Base-by-base conservation (phyloP, 2,113 vertebrate genomes). In the Ancistrus triradiatus region DNA sequence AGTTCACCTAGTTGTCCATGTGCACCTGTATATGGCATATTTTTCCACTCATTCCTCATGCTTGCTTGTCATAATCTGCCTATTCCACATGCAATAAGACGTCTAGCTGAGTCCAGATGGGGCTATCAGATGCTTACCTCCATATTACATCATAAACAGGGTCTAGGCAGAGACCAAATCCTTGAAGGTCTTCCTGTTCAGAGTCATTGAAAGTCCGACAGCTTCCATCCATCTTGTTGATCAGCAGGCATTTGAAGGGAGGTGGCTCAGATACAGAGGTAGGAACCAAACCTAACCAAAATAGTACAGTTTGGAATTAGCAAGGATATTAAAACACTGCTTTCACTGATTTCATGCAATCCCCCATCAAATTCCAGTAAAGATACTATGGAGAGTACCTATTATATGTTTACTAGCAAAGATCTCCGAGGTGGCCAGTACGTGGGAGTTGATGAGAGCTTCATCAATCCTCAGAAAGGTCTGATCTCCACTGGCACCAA, bases 351-450 rank as follows among this genome's bases (percentile, higher is more conserved):
- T 53, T 25, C 6, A 22, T 7, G 11, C 6, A 56, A 4, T 35
- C 1, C 3, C 14, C 21, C 1, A 2, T 22, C 19, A 47, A 55
- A 37, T 24, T 18, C 15, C 10, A 25, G 8, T 1, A 55, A 24
- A 10, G 7, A 42, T 6, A 25, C 28, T 47, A 15, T 3, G 14
- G 24, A 14, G 9, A 9, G n/a, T 89, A 84, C 92, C 92, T 84
- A 99, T 98, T 68, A 99, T 99, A 76, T 96, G 92, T 73, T 92
- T 93, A 87, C 94, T 99, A 73, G 96, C 96, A 86, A 99, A 99
- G 77, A 99, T 98, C 84, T 99, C 95, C 2, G 96, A 99, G 43
- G 95, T 98, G 63, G 96, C 92, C 52, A 99, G 87, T 49, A 99
- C 95, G 18, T 99, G 96, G 56, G 95, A 95, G 86, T 99, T 99